Base-by-base conservation (phyloP, 2,888 invertebrate genomes). In the Auanema freiburgensis region DNA sequence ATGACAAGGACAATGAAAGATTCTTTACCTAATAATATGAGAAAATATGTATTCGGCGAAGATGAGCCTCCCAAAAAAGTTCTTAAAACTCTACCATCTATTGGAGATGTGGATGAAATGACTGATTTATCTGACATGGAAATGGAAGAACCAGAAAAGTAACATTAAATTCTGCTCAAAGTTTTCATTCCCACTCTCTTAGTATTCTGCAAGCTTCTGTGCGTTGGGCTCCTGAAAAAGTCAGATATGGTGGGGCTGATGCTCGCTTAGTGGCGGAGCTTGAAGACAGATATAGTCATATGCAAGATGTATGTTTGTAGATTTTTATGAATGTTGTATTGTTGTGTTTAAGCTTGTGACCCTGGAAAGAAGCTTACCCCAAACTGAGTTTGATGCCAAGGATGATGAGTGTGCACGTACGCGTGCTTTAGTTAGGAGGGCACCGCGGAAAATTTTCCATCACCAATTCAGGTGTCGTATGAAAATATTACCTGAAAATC, bases 81-180 rank as follows among this genome's bases (percentile, higher is more conserved):
- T 46, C 46, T 46, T 6, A 46, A 21, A 46, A 16, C 16, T 3
- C 6, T 18, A 18, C 16, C 46, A 3, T 18, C 16, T 6, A 46
- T 18, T 21, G 46, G 46, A 16, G 46, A 46, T 16, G 16, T 18
- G 5, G 46, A 46, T 21, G 46, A 46, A 46, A 21, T 18, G 21
- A 46, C 46, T 46, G 46, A 46, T 46, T 16, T 46, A 6, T 46
- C 46, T 5, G 46, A 46, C 46, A 46, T 46, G 16, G 46, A 46
- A 21, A 46, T 46, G 46, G 46, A 46, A 46, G 16, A 33, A 33
- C 33, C 33, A 33, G 33, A 33, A 33, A 33, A 33, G 33, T 33
- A 33, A 5, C 8, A 33, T 33, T 33, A 5, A 3, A 33, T 46
- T 46, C 3, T 3, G 3, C 10, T 18, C 10, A 46, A 5, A 3